phyloP scores from a whole-genome alignment of 2,113 vertebrate species.

The Pachypanchax playfairii region DNA sequence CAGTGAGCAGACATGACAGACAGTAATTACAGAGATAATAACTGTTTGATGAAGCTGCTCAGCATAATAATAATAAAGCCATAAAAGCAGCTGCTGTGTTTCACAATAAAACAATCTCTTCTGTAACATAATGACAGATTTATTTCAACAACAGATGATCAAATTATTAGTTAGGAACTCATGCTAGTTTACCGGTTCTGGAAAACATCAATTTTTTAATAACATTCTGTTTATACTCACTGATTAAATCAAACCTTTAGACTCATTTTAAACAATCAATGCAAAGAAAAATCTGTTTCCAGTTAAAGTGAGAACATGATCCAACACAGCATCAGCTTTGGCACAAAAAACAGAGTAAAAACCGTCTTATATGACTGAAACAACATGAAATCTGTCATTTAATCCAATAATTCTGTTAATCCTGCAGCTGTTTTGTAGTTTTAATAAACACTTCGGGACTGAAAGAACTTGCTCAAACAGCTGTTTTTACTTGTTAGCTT shows the following conservation, averaged over 20 bases:
- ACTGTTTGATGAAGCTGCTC: constrained; percentile 4
- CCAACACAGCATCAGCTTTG: no score
- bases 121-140: neutral
- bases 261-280: no score
- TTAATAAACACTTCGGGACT: no score
- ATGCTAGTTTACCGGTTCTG: no score
- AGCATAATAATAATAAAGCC: neutral
- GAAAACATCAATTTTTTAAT: constrained; percentile 17
- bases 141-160: neutral
- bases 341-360: no score
- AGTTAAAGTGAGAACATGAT: no score
- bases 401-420: neutral
- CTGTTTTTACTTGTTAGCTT: neutral
- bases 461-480: no score
- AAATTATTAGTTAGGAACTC: no score
- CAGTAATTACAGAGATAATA: constrained; percentile 45
- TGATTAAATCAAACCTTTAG: no score
- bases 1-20: constrained; percentile 43
- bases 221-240: constrained; percentile 40
- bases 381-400: no score
- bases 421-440: constrained; percentile 5
- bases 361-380: no score
- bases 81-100: neutral
- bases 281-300: no score
- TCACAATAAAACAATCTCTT: neutral